These are phyloP conservation scores for Aphrophora alni DNA, from an alignment of 2,888 invertebrate genomes.

Conservation along the genomic window DNA sequence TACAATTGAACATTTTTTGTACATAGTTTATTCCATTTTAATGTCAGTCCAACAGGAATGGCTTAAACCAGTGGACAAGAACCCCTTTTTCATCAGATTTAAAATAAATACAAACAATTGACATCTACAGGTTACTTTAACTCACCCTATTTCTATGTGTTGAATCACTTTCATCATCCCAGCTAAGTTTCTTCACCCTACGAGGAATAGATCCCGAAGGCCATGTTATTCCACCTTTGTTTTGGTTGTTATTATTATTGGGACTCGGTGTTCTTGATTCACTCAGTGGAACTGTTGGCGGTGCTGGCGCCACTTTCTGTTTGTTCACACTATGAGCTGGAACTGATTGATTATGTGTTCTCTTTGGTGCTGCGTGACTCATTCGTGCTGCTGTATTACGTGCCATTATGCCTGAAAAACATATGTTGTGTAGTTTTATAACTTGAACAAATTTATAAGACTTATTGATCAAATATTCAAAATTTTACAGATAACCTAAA, in stretches of 20 bases:
- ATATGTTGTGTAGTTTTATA: no score
- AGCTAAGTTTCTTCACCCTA: conserved; percentile 78
- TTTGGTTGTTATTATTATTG: conserved; percentile 40
- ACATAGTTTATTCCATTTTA: no score
- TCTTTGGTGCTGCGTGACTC: conserved; percentile 53
- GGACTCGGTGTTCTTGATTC: conserved; percentile 41
- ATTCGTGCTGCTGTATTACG: conserved; percentile 58
- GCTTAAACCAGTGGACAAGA: no score
- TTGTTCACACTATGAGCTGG: conserved; percentile 57
- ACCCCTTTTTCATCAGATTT: no score
- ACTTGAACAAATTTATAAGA: no score
- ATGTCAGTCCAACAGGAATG: no score
- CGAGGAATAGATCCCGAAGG: conserved; percentile 72
- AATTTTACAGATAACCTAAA: no score
- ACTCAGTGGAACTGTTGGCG: conserved; percentile 52
- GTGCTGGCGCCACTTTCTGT: conserved; percentile 52
- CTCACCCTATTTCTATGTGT: conserved; percentile 47
- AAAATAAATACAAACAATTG: no score
- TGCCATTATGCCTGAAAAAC: conserved; percentile 60
- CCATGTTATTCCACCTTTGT: conserved; percentile 58
- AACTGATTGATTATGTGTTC: conserved; percentile 41
- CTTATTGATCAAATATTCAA: no score
- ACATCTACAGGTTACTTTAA: no score
- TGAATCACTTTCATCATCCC: conserved; percentile 67
- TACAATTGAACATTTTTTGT: no score